Conservation (phyloP, 2,113 vertebrate genomes). For the Ursus arctos region DNA sequence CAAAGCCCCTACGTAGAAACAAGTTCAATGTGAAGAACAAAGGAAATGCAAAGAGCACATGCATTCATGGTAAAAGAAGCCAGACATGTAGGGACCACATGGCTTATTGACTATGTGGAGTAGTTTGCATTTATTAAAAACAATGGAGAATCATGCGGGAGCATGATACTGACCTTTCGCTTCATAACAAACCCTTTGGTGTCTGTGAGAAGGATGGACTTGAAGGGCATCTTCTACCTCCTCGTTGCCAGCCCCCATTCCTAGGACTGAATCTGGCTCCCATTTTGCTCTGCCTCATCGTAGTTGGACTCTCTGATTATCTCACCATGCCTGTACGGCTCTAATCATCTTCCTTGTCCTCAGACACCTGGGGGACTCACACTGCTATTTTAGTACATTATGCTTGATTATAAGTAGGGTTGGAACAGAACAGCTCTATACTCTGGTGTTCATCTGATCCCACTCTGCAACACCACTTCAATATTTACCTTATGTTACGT, state of each 20-base stretch:
- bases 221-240: neutral
- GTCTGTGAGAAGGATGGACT: neutral
- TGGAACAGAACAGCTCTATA: neutral
- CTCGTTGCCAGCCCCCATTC: neutral
- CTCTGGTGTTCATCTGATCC: neutral
- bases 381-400: slow-evolving; percentile 49
- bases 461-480: neutral
- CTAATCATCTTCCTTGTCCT: slow-evolving; percentile 13
- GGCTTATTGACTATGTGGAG: neutral
- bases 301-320: neutral
- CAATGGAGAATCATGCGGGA: neutral
- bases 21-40: neutral
- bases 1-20: neutral
- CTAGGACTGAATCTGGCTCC: neutral
- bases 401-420: slow-evolving; percentile 28
- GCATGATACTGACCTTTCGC: neutral
- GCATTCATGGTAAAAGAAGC: neutral
- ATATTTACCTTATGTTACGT: slow-evolving; percentile 22
- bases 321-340: neutral
- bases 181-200: neutral
- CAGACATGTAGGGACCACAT: neutral
- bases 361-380: neutral
- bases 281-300: neutral
- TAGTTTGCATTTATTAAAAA: neutral
- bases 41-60: neutral